Base-by-base conservation (phyloP, 2,113 vertebrate genomes). In the Hippotragus niger region DNA sequence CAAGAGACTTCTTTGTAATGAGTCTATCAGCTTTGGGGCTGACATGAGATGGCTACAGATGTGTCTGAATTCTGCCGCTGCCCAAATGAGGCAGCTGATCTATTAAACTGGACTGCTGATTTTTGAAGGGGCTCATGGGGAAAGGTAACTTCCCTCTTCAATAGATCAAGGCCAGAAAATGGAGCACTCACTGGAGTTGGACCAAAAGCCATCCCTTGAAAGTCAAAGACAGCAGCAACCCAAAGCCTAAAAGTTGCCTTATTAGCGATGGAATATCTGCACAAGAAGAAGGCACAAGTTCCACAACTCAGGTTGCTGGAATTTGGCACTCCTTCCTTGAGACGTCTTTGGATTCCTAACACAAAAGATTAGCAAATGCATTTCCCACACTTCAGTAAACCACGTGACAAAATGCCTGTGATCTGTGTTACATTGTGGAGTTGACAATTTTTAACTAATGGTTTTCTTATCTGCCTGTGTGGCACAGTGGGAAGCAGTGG, bases 101-200 rank as follows among this genome's bases (percentile, higher is more conserved):
- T 97, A 93, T 98, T 98, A 95, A 98, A 98, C 97, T 97, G 90
- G 94, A 98, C 87, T 96, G 96, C 95, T 17, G 50, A 93, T 96
- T 97, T 98, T 95, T 98, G 94, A 98, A 98, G 92, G 78, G 93
- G 57, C 50, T 97, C 95, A 95, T 96, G 97, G 93, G 96, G 98
- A 98, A n/a, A 98, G 98, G 96, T 47, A 97, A 4, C 84, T 88
- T 98, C 58, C 97, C 78, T 97, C 94, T 96, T 97, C 52, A 94
- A 97, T 71, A 98, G 96, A 98, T 98, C 95, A 98, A 98, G 98
- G 96, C 97, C 97, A 98, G 96, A 97, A 99, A 98, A 94, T 97
- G 95, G 97, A 98, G 95, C 94, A 95, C 98, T 94, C 1, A 4
- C 96, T 98, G 98, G 98, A 98, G 88, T 97, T 82, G 94, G 47